Conservation (phyloP, 2,797 vertebrate genomes). For the Lagorchestes hirsutus region DNA sequence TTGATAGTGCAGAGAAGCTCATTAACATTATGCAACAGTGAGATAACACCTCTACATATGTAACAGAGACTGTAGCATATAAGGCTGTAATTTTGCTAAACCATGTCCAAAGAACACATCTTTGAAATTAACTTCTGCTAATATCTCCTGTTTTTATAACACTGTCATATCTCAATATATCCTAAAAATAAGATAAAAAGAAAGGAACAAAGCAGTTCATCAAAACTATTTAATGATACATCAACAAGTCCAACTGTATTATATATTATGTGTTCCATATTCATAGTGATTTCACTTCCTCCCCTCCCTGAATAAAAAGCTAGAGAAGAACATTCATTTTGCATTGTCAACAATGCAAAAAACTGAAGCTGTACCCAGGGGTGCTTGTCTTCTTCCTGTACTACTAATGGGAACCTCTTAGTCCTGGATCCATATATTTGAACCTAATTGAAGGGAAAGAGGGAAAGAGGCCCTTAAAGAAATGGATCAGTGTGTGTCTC, state of each 20-base stretch:
- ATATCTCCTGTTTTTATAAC: neutral
- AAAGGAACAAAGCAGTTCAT: neutral
- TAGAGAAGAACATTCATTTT: neutral
- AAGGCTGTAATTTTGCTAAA: conserved; percentile 33
- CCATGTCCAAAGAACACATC: neutral
- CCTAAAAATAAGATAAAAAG: neutral
- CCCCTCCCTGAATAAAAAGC: neutral
- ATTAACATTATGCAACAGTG: neutral
- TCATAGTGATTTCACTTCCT: neutral
- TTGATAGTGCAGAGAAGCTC: neutral
- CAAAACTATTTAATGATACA: neutral
- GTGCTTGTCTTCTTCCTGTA: neutral
- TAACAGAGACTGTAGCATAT: neutral
- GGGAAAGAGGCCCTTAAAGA: neutral
- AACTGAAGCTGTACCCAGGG: neutral
- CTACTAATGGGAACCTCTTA: neutral
- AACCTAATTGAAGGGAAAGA: neutral
- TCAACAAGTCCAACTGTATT: neutral
- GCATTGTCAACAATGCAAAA: neutral
- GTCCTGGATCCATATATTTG: neutral
- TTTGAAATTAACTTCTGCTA: neutral
- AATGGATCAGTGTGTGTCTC: neutral
- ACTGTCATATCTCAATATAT: neutral
- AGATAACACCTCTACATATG: neutral
- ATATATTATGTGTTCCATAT: neutral